Conservation (phyloP, 1,140 invertebrate genomes). For the Conus betulinus region DNA sequence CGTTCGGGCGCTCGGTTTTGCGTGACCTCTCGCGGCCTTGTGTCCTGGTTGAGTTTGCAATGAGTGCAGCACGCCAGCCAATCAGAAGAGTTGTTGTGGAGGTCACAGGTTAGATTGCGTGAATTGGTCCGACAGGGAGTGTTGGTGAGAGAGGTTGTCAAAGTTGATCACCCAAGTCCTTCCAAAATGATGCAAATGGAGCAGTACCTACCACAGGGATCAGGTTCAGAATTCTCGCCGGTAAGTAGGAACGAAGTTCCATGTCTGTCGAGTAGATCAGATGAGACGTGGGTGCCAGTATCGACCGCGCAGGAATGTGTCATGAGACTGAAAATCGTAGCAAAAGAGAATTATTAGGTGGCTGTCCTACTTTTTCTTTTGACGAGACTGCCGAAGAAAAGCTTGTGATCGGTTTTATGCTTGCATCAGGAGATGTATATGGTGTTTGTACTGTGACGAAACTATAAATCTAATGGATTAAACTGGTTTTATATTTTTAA, state of each 20-base stretch:
- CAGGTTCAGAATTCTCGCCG: slow-evolving; percentile 46
- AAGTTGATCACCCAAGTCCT: slow-evolving; percentile 30
- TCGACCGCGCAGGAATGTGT: not conserved
- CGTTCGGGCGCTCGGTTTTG: not conserved
- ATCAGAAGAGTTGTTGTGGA: slow-evolving; percentile 27
- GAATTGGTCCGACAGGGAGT: slow-evolving; percentile 17
- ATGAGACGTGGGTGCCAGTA: not conserved
- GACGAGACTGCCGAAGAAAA: not conserved
- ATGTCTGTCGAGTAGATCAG: not conserved
- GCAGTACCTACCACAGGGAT: slow-evolving; percentile 44
- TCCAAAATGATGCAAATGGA: slow-evolving; percentile 67
- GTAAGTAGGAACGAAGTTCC: slow-evolving; percentile 49
- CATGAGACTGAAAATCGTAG: not conserved
- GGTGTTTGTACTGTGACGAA: not conserved
- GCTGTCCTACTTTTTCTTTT: slow-evolving; percentile 4
- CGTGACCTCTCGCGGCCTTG: slow-evolving; percentile 2
- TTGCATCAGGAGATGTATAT: not conserved
- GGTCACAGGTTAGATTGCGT: slow-evolving; percentile 25
- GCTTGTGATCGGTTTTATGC: not conserved
- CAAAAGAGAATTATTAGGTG: not conserved
- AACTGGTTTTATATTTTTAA: not conserved
- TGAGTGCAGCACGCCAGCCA: not conserved
- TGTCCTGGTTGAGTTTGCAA: not conserved
- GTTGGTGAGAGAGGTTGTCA: slow-evolving; percentile 3
- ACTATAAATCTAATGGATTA: not conserved